phyloP scores from a whole-genome alignment of 2,113 vertebrate genomes.

The Choloepus hoffmanni region DNA sequence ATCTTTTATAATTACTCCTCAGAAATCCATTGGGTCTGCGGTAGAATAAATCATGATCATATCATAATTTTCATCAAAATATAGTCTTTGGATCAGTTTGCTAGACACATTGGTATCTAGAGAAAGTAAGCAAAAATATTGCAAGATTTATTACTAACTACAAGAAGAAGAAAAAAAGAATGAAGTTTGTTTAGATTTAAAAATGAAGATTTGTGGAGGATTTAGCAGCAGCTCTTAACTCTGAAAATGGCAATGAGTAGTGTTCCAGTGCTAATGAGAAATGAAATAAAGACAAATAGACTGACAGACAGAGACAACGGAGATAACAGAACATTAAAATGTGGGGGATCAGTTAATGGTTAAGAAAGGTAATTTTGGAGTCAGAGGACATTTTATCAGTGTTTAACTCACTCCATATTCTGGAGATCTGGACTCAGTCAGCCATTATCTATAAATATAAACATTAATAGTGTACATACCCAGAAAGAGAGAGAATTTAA shows the following conservation, averaged over 20 bases:
- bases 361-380: neutral
- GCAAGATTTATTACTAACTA: neutral
- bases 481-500: neutral
- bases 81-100: neutral
- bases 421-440: neutral
- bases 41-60: neutral
- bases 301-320: neutral
- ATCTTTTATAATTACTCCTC: neutral
- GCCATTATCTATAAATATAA: neutral
- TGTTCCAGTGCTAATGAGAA: neutral
- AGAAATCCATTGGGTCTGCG: neutral
- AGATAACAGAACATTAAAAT: neutral
- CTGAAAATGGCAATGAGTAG: neutral
- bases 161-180: neutral
- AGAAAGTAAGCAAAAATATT: neutral
- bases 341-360: neutral
- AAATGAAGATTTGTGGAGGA: neutral
- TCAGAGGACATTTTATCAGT: neutral
- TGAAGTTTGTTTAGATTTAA: neutral
- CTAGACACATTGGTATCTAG: neutral
- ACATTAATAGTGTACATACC: neutral
- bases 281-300: neutral
- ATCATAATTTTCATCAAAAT: slow-evolving; percentile 30
- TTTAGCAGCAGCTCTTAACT: neutral
- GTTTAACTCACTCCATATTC: neutral